phyloP scores from a whole-genome alignment of 2,888 invertebrate genomes.

The Heliconius hortense region DNA sequence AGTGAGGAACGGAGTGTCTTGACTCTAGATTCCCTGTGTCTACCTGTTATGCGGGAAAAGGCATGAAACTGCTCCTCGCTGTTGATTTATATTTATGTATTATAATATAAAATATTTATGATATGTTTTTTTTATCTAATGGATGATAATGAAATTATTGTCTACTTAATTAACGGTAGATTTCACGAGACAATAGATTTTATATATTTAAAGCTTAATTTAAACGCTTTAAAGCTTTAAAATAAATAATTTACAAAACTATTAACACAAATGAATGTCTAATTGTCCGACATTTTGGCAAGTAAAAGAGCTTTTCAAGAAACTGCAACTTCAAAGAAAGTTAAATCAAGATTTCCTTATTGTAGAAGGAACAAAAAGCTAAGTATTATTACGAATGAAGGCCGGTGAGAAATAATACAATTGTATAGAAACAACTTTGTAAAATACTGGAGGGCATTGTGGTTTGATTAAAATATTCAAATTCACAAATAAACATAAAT shows the following conservation, averaged over 20 bases:
- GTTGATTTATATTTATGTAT: too few relatives aligned
- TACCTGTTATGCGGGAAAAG: too few relatives aligned
- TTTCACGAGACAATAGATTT: too few relatives aligned
- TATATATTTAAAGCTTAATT: too few relatives aligned
- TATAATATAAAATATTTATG: too few relatives aligned
- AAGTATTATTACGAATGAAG: slow-evolving; percentile 13
- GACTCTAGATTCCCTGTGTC: neutral
- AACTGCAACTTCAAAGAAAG: slow-evolving; percentile 9
- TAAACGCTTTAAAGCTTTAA: neutral
- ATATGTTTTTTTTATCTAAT: too few relatives aligned
- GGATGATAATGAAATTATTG: too few relatives aligned
- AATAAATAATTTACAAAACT: neutral
- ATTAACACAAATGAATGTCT: slow-evolving; percentile 5
- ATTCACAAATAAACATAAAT: neutral
- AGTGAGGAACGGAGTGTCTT: neutral
- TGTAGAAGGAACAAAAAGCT: slow-evolving; percentile 3
- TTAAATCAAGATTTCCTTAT: slow-evolving; percentile 13
- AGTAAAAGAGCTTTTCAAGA: neutral
- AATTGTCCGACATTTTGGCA: slow-evolving; percentile 2
- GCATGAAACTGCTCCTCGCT: too few relatives aligned
- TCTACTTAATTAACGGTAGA: too few relatives aligned
- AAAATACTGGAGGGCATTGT: neutral
- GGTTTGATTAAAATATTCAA: slow-evolving; percentile 3
- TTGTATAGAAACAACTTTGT: slow-evolving; percentile 7
- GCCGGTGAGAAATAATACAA: slow-evolving; percentile 9